These are phyloP conservation scores for Neoseiulus cucumeris DNA, from an alignment of 1,140 invertebrate species.

Conservation along the genomic window DNA sequence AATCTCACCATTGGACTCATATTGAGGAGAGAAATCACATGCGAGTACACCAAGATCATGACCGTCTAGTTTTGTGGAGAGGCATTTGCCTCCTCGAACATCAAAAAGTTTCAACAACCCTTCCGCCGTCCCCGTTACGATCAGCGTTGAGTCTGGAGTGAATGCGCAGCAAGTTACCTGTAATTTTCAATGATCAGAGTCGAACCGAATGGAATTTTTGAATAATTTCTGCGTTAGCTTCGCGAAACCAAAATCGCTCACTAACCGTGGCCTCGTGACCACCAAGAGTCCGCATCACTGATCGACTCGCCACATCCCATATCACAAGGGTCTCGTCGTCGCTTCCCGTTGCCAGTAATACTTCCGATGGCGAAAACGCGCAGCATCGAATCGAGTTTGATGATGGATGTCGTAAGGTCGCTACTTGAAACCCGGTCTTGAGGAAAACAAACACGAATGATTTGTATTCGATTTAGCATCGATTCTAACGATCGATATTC, in stretches of 20 bases:
- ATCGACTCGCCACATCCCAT: constrained; percentile 45
- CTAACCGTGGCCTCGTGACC: constrained; percentile 39
- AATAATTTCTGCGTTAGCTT: background rate
- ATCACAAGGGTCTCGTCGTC: constrained; percentile 50
- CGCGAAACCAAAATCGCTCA: background rate
- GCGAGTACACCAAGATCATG: constrained; percentile 51
- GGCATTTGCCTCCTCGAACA: constrained; percentile 28
- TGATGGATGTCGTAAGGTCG: constrained; percentile 41
- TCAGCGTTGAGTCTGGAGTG: constrained; percentile 41
- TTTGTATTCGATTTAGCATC: background rate
- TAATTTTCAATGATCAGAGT: background rate
- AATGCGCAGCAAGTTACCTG: constrained; percentile 38
- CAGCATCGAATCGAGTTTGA: constrained; percentile 42
- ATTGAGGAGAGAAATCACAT: constrained; percentile 38
- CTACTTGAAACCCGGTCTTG: constrained; percentile 38
- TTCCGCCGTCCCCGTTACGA: constrained; percentile 42
- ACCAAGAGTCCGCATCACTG: constrained; percentile 39
- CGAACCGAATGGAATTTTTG: background rate
- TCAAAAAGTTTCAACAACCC: constrained; percentile 45
- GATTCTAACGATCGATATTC: background rate
- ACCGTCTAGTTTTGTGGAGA: constrained; percentile 37
- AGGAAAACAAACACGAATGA: background rate
- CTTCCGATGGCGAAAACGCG: constrained; percentile 43
- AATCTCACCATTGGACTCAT: constrained; percentile 22
- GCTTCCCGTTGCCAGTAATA: constrained; percentile 42